Evolutionary conservation across 1,140 invertebrate species (phyloP).

Genomic region (Pissodes strobi): DNA sequence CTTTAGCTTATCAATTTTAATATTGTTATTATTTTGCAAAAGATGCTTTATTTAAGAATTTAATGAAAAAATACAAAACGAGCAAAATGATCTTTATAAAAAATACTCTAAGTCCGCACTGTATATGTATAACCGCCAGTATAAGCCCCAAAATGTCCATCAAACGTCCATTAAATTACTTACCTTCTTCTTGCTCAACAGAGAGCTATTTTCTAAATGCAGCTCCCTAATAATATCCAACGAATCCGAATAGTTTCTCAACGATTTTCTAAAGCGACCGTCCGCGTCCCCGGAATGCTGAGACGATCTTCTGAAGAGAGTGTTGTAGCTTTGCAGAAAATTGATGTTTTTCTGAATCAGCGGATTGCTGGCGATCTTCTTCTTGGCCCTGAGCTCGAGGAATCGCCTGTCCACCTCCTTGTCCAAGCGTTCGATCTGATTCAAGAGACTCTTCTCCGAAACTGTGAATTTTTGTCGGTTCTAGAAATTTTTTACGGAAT

Average conservation of each 20-base stretch:
- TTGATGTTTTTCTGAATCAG: conserved; percentile 38
- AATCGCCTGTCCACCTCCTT: conserved; percentile 12
- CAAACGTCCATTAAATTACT: too few species aligned
- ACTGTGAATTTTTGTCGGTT: conserved; percentile 39
- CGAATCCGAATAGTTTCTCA: conserved; percentile 34
- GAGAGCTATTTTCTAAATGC: neutral
- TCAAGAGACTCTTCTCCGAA: conserved; percentile 25
- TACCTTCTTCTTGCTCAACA: neutral
- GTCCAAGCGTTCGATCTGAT: conserved; percentile 13
- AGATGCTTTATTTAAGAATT: too few species aligned
- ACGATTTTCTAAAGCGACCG: conserved; percentile 34
- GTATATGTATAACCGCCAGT: too few species aligned
- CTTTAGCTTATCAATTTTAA: too few species aligned
- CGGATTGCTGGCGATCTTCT: conserved; percentile 34
- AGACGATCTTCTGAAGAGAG: conserved; percentile 29
- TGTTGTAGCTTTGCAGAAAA: conserved; percentile 36
- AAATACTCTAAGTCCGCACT: too few species aligned
- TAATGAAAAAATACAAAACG: too few species aligned
- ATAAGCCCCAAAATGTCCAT: too few species aligned
- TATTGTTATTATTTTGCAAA: too few species aligned
- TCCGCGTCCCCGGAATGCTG: conserved; percentile 36
- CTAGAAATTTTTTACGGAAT: conserved; percentile 25
- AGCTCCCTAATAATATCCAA: conserved; percentile 36
- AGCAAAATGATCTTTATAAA: too few species aligned
- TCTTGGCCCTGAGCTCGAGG: conserved; percentile 23